Evolutionary conservation across 2,797 vertebrate species (phyloP).

Genomic region (Amphiprion clarkii): DNA sequence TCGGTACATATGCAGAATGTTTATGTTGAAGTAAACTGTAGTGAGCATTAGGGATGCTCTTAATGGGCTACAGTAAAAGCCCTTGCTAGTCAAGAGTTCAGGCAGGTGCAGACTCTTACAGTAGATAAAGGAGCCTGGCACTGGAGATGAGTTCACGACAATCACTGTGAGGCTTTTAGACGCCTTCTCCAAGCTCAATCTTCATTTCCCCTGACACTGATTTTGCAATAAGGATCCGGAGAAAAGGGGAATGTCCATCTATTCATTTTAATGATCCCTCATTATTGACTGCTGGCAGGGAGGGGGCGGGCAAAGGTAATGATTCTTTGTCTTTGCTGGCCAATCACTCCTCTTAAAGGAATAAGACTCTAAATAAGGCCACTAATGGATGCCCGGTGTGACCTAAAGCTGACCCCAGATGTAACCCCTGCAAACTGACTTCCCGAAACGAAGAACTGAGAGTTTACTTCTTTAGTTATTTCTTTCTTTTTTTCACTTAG

Average conservation of each 20-base stretch:
- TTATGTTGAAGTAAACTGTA: slow-evolving; percentile 76
- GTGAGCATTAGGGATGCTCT: slow-evolving; percentile 78
- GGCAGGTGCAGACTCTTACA: slow-evolving; percentile 84
- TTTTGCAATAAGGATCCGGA: slow-evolving; percentile 88
- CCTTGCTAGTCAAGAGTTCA: slow-evolving; percentile 81
- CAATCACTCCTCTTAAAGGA: slow-evolving; percentile 87
- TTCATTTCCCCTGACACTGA: slow-evolving; percentile 88
- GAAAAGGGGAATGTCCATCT: slow-evolving; percentile 89
- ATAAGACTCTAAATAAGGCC: slow-evolving; percentile 86
- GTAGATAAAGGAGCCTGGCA: slow-evolving; percentile 82
- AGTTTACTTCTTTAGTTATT: slow-evolving; percentile 40
- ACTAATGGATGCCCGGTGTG: slow-evolving; percentile 85
- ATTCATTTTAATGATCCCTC: slow-evolving; percentile 90
- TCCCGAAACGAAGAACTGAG: slow-evolving; percentile 59
- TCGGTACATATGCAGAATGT: slow-evolving; percentile 77
- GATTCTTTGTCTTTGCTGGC: slow-evolving; percentile 86
- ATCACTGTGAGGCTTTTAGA: slow-evolving; percentile 88
- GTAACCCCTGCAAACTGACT: slow-evolving; percentile 63
- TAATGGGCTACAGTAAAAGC: slow-evolving; percentile 87
- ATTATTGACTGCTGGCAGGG: slow-evolving; percentile 88
- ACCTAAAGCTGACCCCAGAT: slow-evolving; percentile 79
- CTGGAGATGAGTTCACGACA: slow-evolving; percentile 85
- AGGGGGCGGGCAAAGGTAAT: slow-evolving; percentile 86
- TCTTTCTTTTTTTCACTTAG: slow-evolving; percentile 3
- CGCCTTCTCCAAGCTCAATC: slow-evolving; percentile 85